Evolutionary conservation across 2,888 invertebrate species (phyloP).

Genomic region (Crossocerus cetratus): DNA sequence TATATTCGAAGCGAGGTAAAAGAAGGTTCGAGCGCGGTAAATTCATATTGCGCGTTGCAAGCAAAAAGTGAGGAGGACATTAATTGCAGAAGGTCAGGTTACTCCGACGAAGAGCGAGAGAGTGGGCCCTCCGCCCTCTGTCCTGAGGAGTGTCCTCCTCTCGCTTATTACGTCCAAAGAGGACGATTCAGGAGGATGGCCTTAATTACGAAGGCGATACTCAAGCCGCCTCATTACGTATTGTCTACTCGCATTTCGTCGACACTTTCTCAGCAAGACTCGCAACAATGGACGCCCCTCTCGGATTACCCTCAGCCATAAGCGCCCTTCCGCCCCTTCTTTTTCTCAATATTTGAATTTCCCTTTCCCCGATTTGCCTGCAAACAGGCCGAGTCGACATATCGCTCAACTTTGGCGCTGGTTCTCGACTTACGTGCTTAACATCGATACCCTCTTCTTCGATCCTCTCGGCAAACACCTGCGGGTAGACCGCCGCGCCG

Average conservation of each 20-base stretch:
- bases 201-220: slow-evolving; percentile 24
- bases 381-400: neutral
- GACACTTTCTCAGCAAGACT: slow-evolving; percentile 1
- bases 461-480: no score
- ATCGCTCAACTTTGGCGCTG: neutral
- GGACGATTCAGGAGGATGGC: neutral
- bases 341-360: neutral
- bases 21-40: no score
- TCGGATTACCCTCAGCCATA: neutral
- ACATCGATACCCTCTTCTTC: neutral
- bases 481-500: no score
- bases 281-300: neutral
- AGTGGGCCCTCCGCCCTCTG: no score
- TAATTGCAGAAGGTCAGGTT: no score
- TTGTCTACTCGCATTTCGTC: slow-evolving; percentile 1
- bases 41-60: no score
- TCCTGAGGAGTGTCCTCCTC: no score
- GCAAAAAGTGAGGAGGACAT: no score
- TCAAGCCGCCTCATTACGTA: slow-evolving; percentile 9
- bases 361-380: neutral
- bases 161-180: no score
- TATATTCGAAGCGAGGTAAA: no score
- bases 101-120: no score
- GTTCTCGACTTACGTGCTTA: neutral
- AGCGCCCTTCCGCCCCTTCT: neutral